phyloP scores from a whole-genome alignment of 2,888 invertebrate species.

The Morpho achilles region DNA sequence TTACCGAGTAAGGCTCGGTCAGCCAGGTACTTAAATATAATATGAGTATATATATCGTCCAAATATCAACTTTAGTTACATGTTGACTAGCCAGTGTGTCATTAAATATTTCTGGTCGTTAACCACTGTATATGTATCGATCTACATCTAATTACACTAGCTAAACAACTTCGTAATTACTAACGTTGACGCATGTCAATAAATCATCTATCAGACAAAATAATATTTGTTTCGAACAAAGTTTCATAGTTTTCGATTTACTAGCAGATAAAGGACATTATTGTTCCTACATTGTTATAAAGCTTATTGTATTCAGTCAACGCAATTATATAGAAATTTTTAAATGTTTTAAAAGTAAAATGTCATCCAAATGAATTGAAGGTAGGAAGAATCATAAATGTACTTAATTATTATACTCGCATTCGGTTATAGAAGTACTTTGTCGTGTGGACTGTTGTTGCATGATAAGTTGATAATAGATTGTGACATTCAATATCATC shows the following conservation, averaged over 20 bases:
- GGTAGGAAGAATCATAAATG: too few relatives aligned
- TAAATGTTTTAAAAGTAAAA: not conserved
- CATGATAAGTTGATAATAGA: too few relatives aligned
- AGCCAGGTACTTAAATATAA: too few relatives aligned
- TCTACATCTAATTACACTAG: constrained; percentile 25
- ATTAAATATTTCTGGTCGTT: constrained; percentile 1
- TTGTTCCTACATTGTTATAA: not conserved
- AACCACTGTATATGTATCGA: constrained; percentile 19
- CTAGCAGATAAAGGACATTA: constrained; percentile 4
- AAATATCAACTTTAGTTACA: too few relatives aligned
- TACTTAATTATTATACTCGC: too few relatives aligned
- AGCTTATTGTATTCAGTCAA: constrained; percentile 3
- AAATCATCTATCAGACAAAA: constrained; percentile 19
- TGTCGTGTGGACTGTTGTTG: too few relatives aligned
- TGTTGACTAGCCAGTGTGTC: too few relatives aligned
- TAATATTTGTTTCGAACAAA: constrained; percentile 17
- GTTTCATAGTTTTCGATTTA: constrained; percentile 8
- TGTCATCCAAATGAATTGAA: too few relatives aligned
- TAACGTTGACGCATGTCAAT: constrained; percentile 25
- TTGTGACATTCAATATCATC: too few relatives aligned
- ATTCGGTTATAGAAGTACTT: too few relatives aligned
- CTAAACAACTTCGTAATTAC: constrained; percentile 28
- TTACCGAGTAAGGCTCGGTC: too few relatives aligned
- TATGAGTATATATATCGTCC: too few relatives aligned
- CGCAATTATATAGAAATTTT: not conserved